Percentiles rank a stretch among this genome's conserved stretches.
Conservation (phyloP, 2,113 vertebrate species). For the Nesoenas mayeri region DNA sequence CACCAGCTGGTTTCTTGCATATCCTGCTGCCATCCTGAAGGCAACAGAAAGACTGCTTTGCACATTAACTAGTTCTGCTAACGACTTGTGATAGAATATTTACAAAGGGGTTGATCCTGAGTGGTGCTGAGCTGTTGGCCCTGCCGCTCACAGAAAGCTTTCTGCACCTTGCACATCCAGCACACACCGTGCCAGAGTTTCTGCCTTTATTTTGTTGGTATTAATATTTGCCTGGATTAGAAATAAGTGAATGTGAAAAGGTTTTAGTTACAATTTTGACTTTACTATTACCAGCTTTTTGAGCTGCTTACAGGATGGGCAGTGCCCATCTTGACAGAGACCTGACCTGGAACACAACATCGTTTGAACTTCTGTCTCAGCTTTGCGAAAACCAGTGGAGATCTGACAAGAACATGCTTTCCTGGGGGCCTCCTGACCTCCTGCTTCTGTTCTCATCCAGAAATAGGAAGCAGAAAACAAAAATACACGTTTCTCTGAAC, state of each 20-base stretch:
- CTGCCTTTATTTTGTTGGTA: background rate
- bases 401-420: constrained; percentile 9
- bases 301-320: background rate
- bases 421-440: background rate
- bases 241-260: background rate
- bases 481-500: background rate
- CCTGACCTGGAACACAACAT: background rate
- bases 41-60: background rate
- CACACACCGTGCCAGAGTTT: background rate
- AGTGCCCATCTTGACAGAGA: background rate
- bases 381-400: background rate
- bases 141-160: too few relatives aligned
- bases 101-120: background rate
- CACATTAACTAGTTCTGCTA: background rate
- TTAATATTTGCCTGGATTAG: background rate
- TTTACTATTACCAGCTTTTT: background rate
- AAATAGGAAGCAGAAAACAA: constrained; percentile 1
- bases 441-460: background rate
- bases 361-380: background rate
- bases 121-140: background rate
- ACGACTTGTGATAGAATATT: background rate
- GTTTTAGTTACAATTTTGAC: background rate
- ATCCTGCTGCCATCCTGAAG: background rate
- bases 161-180: background rate
- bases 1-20: background rate